Evolutionary conservation across 2,888 invertebrate species (phyloP).

Genomic region (Drosophila tripunctata): DNA sequence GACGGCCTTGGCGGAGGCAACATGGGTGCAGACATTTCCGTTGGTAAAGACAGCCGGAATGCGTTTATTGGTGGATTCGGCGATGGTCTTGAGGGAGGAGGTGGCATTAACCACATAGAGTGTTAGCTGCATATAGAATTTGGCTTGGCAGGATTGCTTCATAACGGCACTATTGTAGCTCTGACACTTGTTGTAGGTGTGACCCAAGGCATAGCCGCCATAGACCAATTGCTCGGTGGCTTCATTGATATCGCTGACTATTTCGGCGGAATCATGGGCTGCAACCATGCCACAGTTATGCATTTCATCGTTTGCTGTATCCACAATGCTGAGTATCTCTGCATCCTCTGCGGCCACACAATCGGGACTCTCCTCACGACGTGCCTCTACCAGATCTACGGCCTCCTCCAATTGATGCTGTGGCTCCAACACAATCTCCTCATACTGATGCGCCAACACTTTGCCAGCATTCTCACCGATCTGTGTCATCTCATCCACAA

Average conservation of each 20-base stretch:
- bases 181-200: constrained; percentile 62
- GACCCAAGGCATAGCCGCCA: constrained; percentile 59
- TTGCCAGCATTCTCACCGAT: constrained; percentile 55
- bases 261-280: constrained; percentile 67
- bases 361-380: constrained; percentile 46
- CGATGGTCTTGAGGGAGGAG: constrained; percentile 69
- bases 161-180: constrained; percentile 49
- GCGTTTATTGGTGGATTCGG: constrained; percentile 56
- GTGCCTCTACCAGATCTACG: constrained; percentile 59
- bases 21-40: constrained; percentile 66
- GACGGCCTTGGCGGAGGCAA: constrained; percentile 61
- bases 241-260: constrained; percentile 62
- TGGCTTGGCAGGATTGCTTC: constrained; percentile 56
- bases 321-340: constrained; percentile 45
- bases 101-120: constrained; percentile 56
- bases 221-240: constrained; percentile 72
- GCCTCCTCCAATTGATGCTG: constrained; percentile 65
- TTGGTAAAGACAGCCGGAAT: constrained; percentile 68
- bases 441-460: constrained; percentile 58
- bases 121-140: constrained; percentile 56
- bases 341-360: constrained; percentile 69
- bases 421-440: constrained; percentile 67
- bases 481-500: constrained; percentile 52
- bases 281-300: constrained; percentile 63
- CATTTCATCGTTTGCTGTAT: constrained; percentile 59